A percentile compares a stretch with the other conserved stretches of the same genome.
Evolutionary conservation across 2,888 invertebrate genomes (phyloP).

Genomic region (Conus canariensis): DNA sequence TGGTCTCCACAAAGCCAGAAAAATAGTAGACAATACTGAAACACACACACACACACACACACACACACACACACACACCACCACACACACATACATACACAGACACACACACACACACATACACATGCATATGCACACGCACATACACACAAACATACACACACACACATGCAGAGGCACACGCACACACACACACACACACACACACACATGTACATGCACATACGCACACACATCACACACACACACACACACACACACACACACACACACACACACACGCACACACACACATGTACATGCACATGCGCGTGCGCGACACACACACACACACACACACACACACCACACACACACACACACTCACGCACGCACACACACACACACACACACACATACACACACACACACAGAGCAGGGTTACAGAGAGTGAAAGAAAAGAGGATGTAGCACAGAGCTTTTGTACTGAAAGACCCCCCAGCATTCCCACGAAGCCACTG

Average conservation of each 20-base stretch:
- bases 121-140: not conserved
- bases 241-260: not conserved
- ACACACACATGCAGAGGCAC: not conserved
- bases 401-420: too few species aligned
- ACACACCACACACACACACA: not conserved
- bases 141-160: not conserved
- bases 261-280: too few species aligned
- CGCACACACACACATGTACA: too few species aligned
- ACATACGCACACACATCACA: not conserved
- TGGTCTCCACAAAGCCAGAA: too few species aligned
- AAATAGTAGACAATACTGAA: too few species aligned
- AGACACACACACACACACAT: not conserved
- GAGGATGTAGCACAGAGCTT: too few species aligned
- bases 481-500: too few species aligned
- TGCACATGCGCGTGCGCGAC: too few species aligned
- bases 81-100: conserved; percentile 19
- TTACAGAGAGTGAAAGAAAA: too few species aligned
- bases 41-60: not conserved
- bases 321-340: too few species aligned
- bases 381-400: not conserved
- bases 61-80: conserved; percentile 2
- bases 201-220: not conserved
- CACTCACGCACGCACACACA: not conserved
- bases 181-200: not conserved
- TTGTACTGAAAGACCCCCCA: too few species aligned